These are phyloP conservation scores for Sinotaia quadrata DNA, from an alignment of 2,888 invertebrate species.

Conservation along the genomic window DNA sequence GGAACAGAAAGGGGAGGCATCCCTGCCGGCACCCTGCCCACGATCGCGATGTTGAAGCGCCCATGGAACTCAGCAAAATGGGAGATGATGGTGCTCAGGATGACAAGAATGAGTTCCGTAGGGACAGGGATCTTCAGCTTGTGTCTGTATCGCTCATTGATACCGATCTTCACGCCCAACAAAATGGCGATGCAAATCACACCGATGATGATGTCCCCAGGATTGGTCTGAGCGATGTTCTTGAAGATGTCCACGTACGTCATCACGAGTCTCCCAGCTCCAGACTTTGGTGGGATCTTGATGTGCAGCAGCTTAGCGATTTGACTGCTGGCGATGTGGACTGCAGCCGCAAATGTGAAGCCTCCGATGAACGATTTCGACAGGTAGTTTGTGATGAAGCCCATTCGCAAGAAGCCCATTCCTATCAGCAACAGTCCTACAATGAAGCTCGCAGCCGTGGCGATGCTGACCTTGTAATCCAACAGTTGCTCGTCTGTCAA, in stretches of 20 bases:
- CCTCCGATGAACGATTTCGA: slow-evolving; percentile 57
- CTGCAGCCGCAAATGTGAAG: slow-evolving; percentile 56
- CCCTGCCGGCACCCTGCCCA: slow-evolving; percentile 59
- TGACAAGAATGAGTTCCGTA: slow-evolving; percentile 67
- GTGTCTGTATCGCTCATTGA: slow-evolving; percentile 63
- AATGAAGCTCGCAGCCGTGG: slow-evolving; percentile 45
- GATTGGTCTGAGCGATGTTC: slow-evolving; percentile 20
- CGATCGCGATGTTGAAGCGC: slow-evolving; percentile 48
- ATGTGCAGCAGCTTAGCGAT: slow-evolving; percentile 15
- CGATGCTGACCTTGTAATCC: slow-evolving; percentile 44
- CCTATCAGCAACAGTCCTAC: slow-evolving; percentile 44
- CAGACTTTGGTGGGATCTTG: not conserved
- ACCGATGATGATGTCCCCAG: slow-evolving; percentile 14
- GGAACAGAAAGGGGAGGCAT: slow-evolving; percentile 66
- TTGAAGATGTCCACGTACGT: slow-evolving; percentile 25
- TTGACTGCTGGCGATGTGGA: slow-evolving; percentile 57
- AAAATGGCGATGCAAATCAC: slow-evolving; percentile 24
- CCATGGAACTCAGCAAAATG: slow-evolving; percentile 49
- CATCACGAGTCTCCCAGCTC: slow-evolving; percentile 16
- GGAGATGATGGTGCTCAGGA: slow-evolving; percentile 57
- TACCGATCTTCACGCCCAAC: slow-evolving; percentile 35
- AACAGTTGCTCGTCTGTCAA: slow-evolving; percentile 30
- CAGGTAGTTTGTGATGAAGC: slow-evolving; percentile 55
- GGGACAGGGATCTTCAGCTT: slow-evolving; percentile 67
- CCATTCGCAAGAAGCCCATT: slow-evolving; percentile 49